These are phyloP conservation scores for Pantherophis vulpinus DNA, from an alignment of 2,797 vertebrate genomes.

Conservation along the genomic window DNA sequence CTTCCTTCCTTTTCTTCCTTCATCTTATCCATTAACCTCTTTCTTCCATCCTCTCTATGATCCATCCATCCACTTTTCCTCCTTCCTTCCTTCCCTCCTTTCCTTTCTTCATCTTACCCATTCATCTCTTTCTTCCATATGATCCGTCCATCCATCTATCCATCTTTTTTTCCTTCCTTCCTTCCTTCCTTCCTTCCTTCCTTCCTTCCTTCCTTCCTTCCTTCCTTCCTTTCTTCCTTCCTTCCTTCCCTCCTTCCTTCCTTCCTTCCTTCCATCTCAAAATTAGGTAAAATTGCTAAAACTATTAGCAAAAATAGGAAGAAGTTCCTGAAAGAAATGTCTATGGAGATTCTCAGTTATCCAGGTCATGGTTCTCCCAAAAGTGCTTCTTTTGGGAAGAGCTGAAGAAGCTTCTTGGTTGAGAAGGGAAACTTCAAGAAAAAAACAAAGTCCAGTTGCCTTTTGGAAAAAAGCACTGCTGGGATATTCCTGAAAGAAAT, in stretches of 20 bases:
- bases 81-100: not conserved
- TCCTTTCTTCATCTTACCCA: not conserved
- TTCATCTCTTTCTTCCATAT: not conserved
- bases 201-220: no score
- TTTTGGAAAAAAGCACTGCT: not conserved
- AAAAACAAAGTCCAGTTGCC: no score
- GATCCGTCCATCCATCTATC: no score
- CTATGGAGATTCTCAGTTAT: not conserved
- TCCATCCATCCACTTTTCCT: no score
- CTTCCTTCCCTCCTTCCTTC: not conserved
- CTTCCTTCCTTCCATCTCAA: no score
- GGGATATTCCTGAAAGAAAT: not conserved
- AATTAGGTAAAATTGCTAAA: no score
- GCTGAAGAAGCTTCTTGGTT: not conserved
- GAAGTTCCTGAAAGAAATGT: not conserved
- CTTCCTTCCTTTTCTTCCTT: no score
- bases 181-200: no score
- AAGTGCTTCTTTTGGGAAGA: not conserved
- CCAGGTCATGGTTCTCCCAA: not conserved
- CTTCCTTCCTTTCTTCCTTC: not conserved
- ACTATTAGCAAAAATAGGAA: not conserved
- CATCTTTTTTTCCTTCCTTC: not conserved
- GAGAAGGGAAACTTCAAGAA: not conserved
- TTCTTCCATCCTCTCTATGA: no score
- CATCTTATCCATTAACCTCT: no score